Base-by-base conservation (phyloP, 1,140 invertebrate species). In the Acromyrmex heyeri region DNA sequence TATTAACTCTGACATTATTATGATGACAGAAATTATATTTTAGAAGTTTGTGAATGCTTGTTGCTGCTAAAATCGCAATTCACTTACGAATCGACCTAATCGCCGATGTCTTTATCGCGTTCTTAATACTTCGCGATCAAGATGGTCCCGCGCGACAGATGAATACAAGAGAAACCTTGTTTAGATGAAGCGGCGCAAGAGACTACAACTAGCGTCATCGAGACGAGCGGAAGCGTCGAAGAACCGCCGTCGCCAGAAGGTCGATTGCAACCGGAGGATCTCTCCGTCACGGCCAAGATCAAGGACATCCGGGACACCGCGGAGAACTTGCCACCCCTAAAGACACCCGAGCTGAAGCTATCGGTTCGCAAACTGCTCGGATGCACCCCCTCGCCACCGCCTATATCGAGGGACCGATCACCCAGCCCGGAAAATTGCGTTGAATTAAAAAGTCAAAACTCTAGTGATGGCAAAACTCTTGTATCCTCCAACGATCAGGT, bases 361-460 rank as follows among this genome's bases (percentile, higher is more conserved):
- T 95, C 92, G 27, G 94, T 94, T 24, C 88, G 93, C 48, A 94
- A 94, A 82, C 65, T 94, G 16, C 79, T 94, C 0, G 93, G 92
- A 7, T 94, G 93, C 85, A 94, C 93, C 72, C 94, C 94, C 0
- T 93, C 93, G 50, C 93, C 93, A 21, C 93, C 92, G 3, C 93
- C 93, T 8, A 88, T 91, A 21, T 79, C 57, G 30, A 91, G 87
- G 16, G 88, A 91, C 10, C 86, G 88, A 27, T 91, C 93, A 7
- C 59, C 87, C 3, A 93, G 91, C 75, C 92, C 92, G 1, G 93
- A 92, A 8, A 91, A 85, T 59, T 87, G 65, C 30, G 5, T 85
- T 12, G 91, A 92, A 27, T 64, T 78, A n/a, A 92, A 93, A 81
- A 78, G n/a, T 61, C 88, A 79, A 44, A 4, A n/a, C 6, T 50